Conservation (phyloP, 1,140 invertebrate genomes). For the Helicoverpa zea region DNA sequence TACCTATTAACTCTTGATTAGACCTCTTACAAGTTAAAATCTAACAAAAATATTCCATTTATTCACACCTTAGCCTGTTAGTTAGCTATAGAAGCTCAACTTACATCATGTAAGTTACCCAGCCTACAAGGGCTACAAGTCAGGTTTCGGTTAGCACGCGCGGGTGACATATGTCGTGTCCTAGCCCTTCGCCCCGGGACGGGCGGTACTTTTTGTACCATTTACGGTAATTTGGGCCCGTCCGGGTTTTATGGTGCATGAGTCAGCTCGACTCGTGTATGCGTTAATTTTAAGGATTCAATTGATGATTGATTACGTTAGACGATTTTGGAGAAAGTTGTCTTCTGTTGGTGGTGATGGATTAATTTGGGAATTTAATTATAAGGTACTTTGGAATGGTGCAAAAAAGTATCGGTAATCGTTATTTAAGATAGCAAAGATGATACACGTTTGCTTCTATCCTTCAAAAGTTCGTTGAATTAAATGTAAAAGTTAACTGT, state of each 20-base stretch:
- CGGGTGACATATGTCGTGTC: slow-evolving; percentile 16
- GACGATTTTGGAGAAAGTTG: not conserved
- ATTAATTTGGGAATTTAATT: no score
- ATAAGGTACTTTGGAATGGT: no score
- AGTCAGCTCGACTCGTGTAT: not conserved
- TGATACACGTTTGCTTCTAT: no score
- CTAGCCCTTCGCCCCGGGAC: not conserved
- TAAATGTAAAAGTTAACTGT: no score
- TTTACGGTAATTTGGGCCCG: not conserved
- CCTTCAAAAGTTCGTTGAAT: no score
- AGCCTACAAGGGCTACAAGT: not conserved
- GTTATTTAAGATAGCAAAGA: no score
- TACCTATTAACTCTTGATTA: no score
- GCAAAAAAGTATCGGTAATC: no score
- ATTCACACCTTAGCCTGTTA: not conserved
- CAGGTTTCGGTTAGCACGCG: not conserved
- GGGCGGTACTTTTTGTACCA: not conserved
- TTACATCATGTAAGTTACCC: not conserved
- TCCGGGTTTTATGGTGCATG: not conserved
- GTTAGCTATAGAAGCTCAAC: not conserved
- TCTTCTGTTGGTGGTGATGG: not conserved
- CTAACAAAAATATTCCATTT: no score
- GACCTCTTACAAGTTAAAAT: no score
- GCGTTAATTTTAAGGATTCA: not conserved
- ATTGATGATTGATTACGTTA: not conserved